Evolutionary conservation across 2,797 vertebrate genomes (phyloP).

Genomic region (Falco cherrug): DNA sequence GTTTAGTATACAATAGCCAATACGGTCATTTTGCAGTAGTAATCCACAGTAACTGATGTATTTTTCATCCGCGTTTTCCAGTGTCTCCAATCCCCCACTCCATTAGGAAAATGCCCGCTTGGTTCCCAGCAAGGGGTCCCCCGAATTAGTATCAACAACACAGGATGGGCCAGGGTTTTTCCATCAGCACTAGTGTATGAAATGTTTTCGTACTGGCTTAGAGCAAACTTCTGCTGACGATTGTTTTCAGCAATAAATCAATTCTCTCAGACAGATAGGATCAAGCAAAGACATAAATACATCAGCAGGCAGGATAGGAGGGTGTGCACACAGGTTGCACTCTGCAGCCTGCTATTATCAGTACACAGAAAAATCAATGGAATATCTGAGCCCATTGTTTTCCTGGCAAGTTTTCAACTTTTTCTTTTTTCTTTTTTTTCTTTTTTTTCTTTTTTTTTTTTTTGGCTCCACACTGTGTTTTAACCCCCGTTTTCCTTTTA

Average conservation of each 20-base stretch:
- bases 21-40: not conserved
- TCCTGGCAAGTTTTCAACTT: slow-evolving; percentile 62
- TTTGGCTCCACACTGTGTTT: not conserved
- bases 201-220: slow-evolving; percentile 14
- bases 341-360: slow-evolving; percentile 32
- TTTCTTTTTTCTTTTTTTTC: not conserved
- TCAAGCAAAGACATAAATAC: slow-evolving; percentile 40
- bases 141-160: not conserved
- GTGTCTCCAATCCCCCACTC: not conserved
- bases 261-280: not conserved
- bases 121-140: not conserved
- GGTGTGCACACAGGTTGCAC: slow-evolving; percentile 3
- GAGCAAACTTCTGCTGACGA: not conserved
- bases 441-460: not conserved
- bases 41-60: not conserved
- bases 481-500: not conserved
- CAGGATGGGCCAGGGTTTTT: slow-evolving; percentile 4
- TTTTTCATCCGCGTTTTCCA: not conserved
- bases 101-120: not conserved
- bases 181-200: not conserved
- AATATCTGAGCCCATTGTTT: slow-evolving; percentile 65
- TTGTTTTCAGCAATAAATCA: slow-evolving; percentile 25
- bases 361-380: slow-evolving; percentile 47
- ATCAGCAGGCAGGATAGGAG: slow-evolving; percentile 35
- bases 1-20: not conserved